These are phyloP conservation scores for Siniperca undulata DNA, from an alignment of 2,797 vertebrate genomes.

Conservation along the genomic window DNA sequence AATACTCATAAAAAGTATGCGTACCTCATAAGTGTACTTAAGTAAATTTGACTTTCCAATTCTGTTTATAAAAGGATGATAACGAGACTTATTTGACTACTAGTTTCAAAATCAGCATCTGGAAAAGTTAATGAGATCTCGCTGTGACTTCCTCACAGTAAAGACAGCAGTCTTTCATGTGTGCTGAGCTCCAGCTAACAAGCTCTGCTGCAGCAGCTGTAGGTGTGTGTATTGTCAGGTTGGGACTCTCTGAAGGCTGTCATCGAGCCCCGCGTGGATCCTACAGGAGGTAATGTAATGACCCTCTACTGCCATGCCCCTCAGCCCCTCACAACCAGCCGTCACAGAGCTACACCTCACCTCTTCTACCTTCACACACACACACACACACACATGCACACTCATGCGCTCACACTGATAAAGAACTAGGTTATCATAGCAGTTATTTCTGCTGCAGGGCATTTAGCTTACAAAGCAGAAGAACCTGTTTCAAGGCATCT, in stretches of 20 bases:
- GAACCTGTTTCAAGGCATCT: conserved; percentile 54
- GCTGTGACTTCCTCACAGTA: conserved; percentile 30
- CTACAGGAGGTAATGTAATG: conserved; percentile 42
- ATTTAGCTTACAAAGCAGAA: conserved; percentile 67
- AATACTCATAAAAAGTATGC: background rate
- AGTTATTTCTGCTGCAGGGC: conserved; percentile 66
- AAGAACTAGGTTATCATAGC: conserved; percentile 72
- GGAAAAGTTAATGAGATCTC: conserved; percentile 38
- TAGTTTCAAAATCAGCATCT: conserved; percentile 9
- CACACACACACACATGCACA: conserved; percentile 22
- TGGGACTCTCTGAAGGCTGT: conserved; percentile 31
- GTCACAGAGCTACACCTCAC: conserved; percentile 24
- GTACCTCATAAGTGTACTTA: background rate
- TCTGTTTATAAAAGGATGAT: conserved; percentile 16
- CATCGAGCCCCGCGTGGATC: conserved; percentile 21
- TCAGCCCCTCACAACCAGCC: conserved; percentile 21
- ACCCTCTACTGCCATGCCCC: conserved; percentile 35
- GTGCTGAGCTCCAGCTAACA: conserved; percentile 47
- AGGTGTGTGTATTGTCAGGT: conserved; percentile 11
- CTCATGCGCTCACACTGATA: conserved; percentile 33
- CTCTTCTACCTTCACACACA: conserved; percentile 6
- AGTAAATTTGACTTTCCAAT: background rate
- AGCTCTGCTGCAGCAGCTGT: conserved; percentile 46
- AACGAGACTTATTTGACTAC: conserved; percentile 7
- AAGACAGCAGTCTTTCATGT: conserved; percentile 53